A percentile compares a stretch with the other conserved stretches of the same genome.
phyloP scores from a whole-genome alignment of 2,888 invertebrate genomes.

The Crematogaster levior region DNA sequence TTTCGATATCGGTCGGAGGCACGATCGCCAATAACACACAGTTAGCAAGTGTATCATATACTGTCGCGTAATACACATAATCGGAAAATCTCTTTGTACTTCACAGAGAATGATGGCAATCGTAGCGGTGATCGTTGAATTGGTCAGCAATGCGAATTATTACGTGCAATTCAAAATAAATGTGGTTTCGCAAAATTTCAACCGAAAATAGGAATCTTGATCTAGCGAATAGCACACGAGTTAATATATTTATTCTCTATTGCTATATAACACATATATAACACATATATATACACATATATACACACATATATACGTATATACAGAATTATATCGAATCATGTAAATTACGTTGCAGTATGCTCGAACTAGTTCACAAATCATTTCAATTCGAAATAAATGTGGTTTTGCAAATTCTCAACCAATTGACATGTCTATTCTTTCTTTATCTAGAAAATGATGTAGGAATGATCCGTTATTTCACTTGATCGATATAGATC shows the following conservation, averaged over 20 bases:
- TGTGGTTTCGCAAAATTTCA: conserved; percentile 12
- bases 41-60: neutral
- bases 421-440: neutral
- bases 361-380: conserved; percentile 1
- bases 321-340: conserved; percentile 8
- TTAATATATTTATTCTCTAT: neutral
- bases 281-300: too few relatives aligned
- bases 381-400: conserved; percentile 11
- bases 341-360: neutral
- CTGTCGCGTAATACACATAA: neutral
- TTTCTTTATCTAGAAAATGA: conserved; percentile 3
- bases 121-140: neutral
- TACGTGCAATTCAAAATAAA: neutral
- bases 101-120: neutral
- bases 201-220: neutral
- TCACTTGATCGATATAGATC: conserved; percentile 19
- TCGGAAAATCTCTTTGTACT: neutral
- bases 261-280: neutral
- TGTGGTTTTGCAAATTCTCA: conserved; percentile 22
- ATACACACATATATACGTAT: too few relatives aligned
- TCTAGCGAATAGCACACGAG: neutral
- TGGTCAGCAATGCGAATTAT: neutral
- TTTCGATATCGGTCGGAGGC: conserved; percentile 38
- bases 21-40: conserved; percentile 7
- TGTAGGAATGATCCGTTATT: neutral